A percentile compares a stretch with the other conserved stretches of the same genome.
Conservation (phyloP, 2,888 invertebrate species). For the Serripes groenlandicus region DNA sequence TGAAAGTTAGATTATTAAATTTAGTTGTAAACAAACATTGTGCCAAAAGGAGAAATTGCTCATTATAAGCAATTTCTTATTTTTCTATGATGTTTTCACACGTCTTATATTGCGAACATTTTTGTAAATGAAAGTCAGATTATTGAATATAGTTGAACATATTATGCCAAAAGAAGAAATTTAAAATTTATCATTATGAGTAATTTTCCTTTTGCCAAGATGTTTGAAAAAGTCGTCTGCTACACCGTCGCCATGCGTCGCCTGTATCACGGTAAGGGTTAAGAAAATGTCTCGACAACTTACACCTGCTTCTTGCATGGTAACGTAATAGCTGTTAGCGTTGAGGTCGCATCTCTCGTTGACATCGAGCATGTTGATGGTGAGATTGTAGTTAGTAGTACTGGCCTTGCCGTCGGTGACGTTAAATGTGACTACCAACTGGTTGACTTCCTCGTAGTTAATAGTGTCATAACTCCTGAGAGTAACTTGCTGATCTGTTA, state of each 20-base stretch:
- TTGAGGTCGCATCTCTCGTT: constrained; percentile 67
- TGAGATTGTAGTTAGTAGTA: constrained; percentile 53
- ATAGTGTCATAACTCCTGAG: constrained; percentile 13
- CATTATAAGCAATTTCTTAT: neutral
- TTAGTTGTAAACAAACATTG: neutral
- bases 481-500: neutral
- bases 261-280: too few relatives aligned
- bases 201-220: too few relatives aligned
- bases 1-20: too few relatives aligned
- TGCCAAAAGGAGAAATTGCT: neutral
- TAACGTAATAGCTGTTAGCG: constrained; percentile 44
- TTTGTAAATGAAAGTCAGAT: too few relatives aligned
- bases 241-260: too few relatives aligned
- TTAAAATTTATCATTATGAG: too few relatives aligned
- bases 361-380: constrained; percentile 62
- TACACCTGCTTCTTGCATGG: constrained; percentile 65
- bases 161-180: too few relatives aligned
- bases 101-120: neutral
- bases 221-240: too few relatives aligned
- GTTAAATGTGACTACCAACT: constrained; percentile 53
- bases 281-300: too few relatives aligned
- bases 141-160: too few relatives aligned
- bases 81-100: neutral
- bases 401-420: constrained; percentile 56
- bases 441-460: constrained; percentile 57